Percentiles rank a stretch among this genome's conserved stretches.
phyloP scores from a whole-genome alignment of 2,797 vertebrate species.

The Etheostoma perlongum region DNA sequence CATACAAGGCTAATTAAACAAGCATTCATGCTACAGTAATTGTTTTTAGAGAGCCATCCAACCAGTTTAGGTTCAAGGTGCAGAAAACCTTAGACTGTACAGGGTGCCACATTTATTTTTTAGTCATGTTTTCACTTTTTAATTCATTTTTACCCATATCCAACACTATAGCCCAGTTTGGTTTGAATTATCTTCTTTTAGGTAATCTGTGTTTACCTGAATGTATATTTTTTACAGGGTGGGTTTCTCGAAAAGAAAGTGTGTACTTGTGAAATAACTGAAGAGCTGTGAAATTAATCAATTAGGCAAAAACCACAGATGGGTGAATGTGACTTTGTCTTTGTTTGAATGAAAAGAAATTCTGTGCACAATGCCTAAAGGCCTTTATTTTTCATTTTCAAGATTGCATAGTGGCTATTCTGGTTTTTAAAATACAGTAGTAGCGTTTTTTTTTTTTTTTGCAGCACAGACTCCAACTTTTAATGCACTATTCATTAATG shows the following conservation, averaged over 20 bases:
- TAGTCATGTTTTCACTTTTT: slow-evolving; percentile 6
- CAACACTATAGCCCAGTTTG: slow-evolving; percentile 5
- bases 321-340: slow-evolving; percentile 39
- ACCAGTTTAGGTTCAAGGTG: slow-evolving; percentile 39
- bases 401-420: slow-evolving; percentile 63
- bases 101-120: not conserved
- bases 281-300: slow-evolving; percentile 67
- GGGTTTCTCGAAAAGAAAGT: slow-evolving; percentile 19
- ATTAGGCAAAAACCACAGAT: slow-evolving; percentile 51
- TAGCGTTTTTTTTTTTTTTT: slow-evolving; percentile 34
- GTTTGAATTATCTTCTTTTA: slow-evolving; percentile 15
- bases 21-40: slow-evolving; percentile 74
- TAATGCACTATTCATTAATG: slow-evolving; percentile 83
- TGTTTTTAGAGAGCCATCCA: slow-evolving; percentile 59
- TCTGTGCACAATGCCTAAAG: slow-evolving; percentile 40
- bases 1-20: slow-evolving; percentile 83
- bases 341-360: slow-evolving; percentile 55
- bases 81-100: not conserved
- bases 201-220: slow-evolving; percentile 49
- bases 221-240: slow-evolving; percentile 38
- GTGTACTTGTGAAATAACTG: slow-evolving; percentile 37
- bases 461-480: slow-evolving; percentile 70
- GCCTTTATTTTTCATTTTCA: slow-evolving; percentile 66
- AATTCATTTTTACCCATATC: slow-evolving; percentile 1
- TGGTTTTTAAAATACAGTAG: slow-evolving; percentile 69